phyloP scores from a whole-genome alignment of 2,113 vertebrate species.

The Nothocercus nigrocapillus region DNA sequence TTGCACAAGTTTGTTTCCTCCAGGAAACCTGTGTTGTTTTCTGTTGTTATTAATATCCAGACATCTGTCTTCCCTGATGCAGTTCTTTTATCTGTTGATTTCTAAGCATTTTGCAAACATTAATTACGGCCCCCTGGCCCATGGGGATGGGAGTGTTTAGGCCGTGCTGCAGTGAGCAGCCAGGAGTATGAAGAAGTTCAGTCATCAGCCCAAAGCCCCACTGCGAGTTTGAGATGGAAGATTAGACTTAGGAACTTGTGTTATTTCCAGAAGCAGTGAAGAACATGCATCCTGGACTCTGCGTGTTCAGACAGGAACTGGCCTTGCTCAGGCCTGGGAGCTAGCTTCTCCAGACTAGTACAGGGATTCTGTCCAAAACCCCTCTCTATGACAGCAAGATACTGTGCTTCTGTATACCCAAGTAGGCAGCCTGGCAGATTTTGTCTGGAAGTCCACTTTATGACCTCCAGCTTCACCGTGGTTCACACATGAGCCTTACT shows the following conservation, averaged over 20 bases:
- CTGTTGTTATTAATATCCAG: background rate
- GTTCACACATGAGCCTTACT: background rate
- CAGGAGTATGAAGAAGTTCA: background rate
- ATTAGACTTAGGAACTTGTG: background rate
- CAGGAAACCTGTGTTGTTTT: background rate
- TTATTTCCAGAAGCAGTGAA: background rate
- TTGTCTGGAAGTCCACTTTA: background rate
- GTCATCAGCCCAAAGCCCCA: background rate
- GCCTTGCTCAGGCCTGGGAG: background rate
- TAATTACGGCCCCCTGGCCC: no score
- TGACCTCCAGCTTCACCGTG: background rate
- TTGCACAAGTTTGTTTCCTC: background rate
- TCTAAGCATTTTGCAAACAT: background rate
- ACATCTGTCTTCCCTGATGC: background rate
- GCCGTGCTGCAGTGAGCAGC: background rate
- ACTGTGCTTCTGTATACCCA: background rate
- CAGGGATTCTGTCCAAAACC: background rate
- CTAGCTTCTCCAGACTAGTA: background rate
- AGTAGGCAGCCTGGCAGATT: background rate
- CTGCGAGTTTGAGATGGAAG: background rate
- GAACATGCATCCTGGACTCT: background rate
- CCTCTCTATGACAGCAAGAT: background rate
- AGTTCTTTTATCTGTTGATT: background rate
- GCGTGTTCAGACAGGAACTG: background rate
- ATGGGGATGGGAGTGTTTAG: background rate